These are phyloP conservation scores for Drosophila subquinaria DNA, from an alignment of 2,888 invertebrate species.

Conservation along the genomic window DNA sequence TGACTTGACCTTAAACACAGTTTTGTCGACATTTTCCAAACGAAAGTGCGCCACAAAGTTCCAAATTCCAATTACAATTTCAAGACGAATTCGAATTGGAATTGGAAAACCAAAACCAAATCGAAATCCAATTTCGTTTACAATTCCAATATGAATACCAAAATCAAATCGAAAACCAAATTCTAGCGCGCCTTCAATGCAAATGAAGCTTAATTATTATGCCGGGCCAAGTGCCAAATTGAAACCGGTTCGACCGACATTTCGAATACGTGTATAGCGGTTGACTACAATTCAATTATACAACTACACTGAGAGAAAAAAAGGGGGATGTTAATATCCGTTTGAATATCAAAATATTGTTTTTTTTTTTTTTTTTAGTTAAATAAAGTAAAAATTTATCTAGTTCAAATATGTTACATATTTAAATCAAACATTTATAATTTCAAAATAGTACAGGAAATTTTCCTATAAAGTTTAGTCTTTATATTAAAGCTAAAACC, in stretches of 20 bases:
- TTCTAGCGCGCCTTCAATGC: constrained; percentile 64
- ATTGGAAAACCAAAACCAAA: neutral
- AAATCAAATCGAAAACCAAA: constrained; percentile 37
- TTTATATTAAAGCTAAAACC: no score
- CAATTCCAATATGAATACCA: constrained; percentile 40
- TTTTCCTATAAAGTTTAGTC: no score
- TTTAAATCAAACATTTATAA: no score
- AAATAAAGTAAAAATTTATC: no score
- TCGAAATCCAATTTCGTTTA: constrained; percentile 24
- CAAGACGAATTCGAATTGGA: constrained; percentile 26
- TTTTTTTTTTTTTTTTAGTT: no score
- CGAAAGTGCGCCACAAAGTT: constrained; percentile 46
- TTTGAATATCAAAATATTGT: no score
- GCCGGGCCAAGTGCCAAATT: constrained; percentile 67
- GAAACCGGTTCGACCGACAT: constrained; percentile 78
- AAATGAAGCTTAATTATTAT: constrained; percentile 73
- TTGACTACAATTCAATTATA: constrained; percentile 59
- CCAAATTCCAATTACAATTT: constrained; percentile 44
- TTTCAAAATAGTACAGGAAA: no score
- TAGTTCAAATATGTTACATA: neutral
- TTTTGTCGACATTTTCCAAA: constrained; percentile 16
- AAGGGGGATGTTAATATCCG: no score
- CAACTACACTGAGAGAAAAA: constrained; percentile 38
- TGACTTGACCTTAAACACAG: neutral
- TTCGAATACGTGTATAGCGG: constrained; percentile 63